These are phyloP conservation scores for Leiothrix lutea DNA, from an alignment of 2,113 vertebrate genomes.

Conservation along the genomic window DNA sequence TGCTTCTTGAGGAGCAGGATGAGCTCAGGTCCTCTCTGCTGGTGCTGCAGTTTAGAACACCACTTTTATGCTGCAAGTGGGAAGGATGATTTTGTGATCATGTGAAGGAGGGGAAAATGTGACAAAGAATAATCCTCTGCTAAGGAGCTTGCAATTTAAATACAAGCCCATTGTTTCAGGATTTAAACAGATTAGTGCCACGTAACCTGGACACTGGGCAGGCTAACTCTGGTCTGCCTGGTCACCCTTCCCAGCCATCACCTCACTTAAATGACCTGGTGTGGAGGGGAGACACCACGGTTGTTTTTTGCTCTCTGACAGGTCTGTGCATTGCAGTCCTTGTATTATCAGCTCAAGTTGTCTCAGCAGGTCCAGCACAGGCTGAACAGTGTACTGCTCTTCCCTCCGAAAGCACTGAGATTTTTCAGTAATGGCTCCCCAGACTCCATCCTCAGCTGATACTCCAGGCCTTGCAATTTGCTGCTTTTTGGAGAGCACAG, in stretches of 20 bases:
- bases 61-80: not conserved
- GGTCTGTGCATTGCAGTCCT: not conserved
- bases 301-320: not conserved
- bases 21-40: not conserved
- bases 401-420: not conserved
- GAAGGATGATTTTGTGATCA: not conserved
- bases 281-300: not conserved
- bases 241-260: not conserved
- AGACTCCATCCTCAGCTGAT: not conserved
- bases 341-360: not conserved
- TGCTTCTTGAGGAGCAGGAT: not conserved
- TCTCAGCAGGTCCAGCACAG: not conserved
- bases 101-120: not conserved
- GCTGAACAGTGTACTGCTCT: not conserved
- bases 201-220: not conserved
- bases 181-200: not conserved
- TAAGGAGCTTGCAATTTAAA: slow-evolving; percentile 30
- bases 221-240: not conserved
- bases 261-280: not conserved
- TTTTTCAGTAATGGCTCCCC: not conserved
- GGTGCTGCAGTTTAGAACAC: not conserved
- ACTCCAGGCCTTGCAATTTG: not conserved
- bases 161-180: slow-evolving; percentile 13
- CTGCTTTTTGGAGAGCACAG: not conserved
- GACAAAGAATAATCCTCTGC: not conserved